Evolutionary conservation across 2,113 vertebrate species (phyloP).

Genomic region (Forbesichthys agassizii): DNA sequence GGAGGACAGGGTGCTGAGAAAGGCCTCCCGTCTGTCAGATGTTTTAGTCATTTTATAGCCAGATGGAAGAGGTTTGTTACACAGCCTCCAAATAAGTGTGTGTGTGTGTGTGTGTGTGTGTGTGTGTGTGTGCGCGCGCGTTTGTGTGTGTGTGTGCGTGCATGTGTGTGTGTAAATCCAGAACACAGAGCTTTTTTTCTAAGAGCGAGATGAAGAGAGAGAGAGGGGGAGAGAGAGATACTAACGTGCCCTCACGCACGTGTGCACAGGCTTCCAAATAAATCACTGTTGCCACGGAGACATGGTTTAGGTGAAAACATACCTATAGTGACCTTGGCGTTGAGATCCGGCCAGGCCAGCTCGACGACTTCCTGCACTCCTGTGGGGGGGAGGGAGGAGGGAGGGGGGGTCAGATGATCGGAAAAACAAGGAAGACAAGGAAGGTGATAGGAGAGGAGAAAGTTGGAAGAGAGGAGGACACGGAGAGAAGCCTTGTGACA

Average conservation of each 20-base stretch:
- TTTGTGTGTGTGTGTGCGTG: not conserved
- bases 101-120: not conserved
- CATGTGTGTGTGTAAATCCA: not conserved
- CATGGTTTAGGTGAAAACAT: conserved; percentile 2
- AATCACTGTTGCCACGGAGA: not conserved
- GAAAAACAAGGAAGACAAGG: not conserved
- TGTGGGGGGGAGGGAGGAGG: not conserved
- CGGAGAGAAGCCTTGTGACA: not conserved
- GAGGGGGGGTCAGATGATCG: not conserved
- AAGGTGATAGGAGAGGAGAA: not conserved
- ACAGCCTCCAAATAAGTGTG: conserved; percentile 18
- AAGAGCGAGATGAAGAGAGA: not conserved
- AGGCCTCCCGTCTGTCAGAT: conserved; percentile 57
- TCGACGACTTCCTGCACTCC: not conserved
- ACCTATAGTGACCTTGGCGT: not conserved
- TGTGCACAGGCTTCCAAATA: not conserved
- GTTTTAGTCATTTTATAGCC: conserved; percentile 60
- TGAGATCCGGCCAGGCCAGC: not conserved
- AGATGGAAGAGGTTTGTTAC: conserved; percentile 62
- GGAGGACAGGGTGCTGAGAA: conserved; percentile 20
- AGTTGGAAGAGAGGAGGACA: not conserved
- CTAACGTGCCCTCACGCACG: conserved; percentile 10
- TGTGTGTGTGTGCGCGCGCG: not conserved
- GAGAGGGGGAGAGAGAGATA: conserved; percentile 1
- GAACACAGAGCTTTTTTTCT: not conserved